Conservation (phyloP, 2,888 invertebrate genomes). For the Parnassius orleans region DNA sequence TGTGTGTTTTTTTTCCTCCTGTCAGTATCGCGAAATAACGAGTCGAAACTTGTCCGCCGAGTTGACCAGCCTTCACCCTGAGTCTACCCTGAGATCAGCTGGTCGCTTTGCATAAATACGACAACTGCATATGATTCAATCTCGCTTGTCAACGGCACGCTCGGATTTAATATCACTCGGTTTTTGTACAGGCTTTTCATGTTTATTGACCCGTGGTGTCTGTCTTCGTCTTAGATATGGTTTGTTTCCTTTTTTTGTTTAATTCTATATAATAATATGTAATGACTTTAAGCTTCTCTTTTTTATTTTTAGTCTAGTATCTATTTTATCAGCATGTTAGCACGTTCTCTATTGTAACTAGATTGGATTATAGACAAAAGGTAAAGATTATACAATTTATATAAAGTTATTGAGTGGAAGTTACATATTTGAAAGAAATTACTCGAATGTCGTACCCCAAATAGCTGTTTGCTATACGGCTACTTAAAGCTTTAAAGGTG, state of each 20-base stretch:
- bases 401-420: constrained; percentile 1
- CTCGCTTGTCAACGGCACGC: constrained; percentile 61
- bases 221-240: constrained; percentile 37
- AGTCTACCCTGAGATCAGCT: constrained; percentile 56
- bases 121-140: constrained; percentile 68
- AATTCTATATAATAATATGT: constrained; percentile 50
- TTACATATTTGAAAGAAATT: constrained; percentile 1
- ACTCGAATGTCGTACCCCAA: neutral
- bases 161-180: constrained; percentile 47
- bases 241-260: constrained; percentile 38
- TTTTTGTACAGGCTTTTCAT: constrained; percentile 49
- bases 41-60: constrained; percentile 50
- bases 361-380: constrained; percentile 23
- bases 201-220: constrained; percentile 59
- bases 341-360: constrained; percentile 22
- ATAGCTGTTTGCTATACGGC: neutral
- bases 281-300: constrained; percentile 34
- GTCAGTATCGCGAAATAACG: constrained; percentile 40
- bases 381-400: neutral
- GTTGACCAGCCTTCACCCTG: constrained; percentile 56
- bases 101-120: constrained; percentile 59
- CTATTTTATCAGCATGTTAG: constrained; percentile 25
- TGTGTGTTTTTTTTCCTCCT: constrained; percentile 33
- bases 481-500: neutral
- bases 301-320: constrained; percentile 29